Base-by-base conservation (phyloP, 2,113 vertebrate genomes). In the Tetrax tetrax region DNA sequence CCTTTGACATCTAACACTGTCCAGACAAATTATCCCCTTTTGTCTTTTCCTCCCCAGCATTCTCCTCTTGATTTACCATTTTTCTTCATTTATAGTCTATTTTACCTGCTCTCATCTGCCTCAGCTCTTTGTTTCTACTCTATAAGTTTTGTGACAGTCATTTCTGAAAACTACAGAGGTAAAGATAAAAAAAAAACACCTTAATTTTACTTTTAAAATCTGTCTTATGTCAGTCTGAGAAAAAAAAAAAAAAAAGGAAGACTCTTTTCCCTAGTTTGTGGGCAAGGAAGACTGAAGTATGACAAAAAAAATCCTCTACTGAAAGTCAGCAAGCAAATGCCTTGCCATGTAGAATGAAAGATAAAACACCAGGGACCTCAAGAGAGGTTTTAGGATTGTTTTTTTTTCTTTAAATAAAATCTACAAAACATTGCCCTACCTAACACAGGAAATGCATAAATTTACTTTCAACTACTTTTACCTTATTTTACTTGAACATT, bases 291-390 rank as follows among this genome's bases (percentile, higher is more conserved):
- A 48, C 37, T 87, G 47, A 63, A 43, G 20, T 37, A 50, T 1
- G 10, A 47, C 22, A 63, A 83, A 68, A 83, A 68, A 14, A 81
- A 81, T 8, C 22, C 15, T 7, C 3, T 13, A 16, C 12, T 43
- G 47, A 60, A 79, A 69, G 41, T 37, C 2, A 2, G 31, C 21
- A 48, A 77, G 38, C 17, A 47, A 57, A 50, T 66, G 12, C 23
- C 19, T 76, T 7, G 0, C 21, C 3, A 2, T 35, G 12, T 14
- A 53, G 5, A 1, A 0, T 28, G 31, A 24, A 50, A 54, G 22
- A 12, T 45, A 57, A 47, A 81, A 53, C 10, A 18, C 2, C 2
- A 31, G 37, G 17, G 12, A 57, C 9, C 19, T 81, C 11, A 65
- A 63, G 33, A 50, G 27, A 33, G 10, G 10, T 2, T 56, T 37